Evolutionary conservation across 2,888 invertebrate species (phyloP).

Genomic region (Acholoe squamosa): DNA sequence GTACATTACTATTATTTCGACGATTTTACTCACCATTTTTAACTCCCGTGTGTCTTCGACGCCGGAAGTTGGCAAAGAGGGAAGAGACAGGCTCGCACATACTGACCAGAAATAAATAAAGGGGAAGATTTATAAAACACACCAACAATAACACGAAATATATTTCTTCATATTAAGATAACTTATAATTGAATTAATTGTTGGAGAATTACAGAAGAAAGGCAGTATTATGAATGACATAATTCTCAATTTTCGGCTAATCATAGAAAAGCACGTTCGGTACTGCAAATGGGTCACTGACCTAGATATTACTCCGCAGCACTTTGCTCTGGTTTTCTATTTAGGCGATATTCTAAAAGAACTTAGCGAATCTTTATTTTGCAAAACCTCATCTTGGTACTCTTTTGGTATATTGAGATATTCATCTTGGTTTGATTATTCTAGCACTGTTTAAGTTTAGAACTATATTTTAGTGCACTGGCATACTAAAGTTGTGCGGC

Average conservation of each 20-base stretch:
- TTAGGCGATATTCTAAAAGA: too few relatives aligned
- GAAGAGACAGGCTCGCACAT: background rate
- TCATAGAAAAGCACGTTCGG: too few relatives aligned
- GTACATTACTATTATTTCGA: background rate
- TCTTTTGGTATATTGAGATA: too few relatives aligned
- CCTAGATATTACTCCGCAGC: too few relatives aligned
- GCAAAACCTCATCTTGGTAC: too few relatives aligned
- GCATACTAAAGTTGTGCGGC: background rate
- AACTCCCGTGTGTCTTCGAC: background rate
- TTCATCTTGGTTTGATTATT: background rate
- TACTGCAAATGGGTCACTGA: too few relatives aligned
- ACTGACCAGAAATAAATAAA: background rate
- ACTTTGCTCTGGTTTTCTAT: too few relatives aligned
- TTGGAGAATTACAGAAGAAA: too few relatives aligned
- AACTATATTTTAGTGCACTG: background rate
- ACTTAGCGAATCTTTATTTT: too few relatives aligned
- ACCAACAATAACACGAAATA: background rate
- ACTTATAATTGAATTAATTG: background rate
- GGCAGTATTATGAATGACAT: too few relatives aligned
- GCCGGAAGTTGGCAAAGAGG: slow-evolving; percentile 50
- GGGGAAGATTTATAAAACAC: background rate
- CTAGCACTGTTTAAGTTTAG: background rate
- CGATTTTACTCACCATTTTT: slow-evolving; percentile 35
- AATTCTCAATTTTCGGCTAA: too few relatives aligned
- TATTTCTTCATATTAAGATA: background rate